These are phyloP conservation scores for Podarcis cretensis DNA, from an alignment of 2,113 vertebrate species.

Conservation along the genomic window DNA sequence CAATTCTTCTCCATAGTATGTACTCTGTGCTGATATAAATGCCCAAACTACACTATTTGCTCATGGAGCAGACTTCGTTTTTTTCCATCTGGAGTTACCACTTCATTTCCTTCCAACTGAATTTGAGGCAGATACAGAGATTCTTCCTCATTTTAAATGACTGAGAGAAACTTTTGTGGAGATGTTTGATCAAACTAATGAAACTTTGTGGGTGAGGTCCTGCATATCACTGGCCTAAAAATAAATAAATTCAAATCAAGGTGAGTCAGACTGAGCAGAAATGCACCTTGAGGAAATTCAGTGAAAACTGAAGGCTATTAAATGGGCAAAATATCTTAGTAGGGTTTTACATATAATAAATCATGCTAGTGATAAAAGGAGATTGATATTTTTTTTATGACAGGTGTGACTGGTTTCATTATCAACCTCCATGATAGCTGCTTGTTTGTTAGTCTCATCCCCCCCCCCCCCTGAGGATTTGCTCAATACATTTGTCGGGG, in stretches of 20 bases:
- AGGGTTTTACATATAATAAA: not conserved
- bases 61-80: no score
- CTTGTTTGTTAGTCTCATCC: not conserved
- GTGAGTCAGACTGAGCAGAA: not conserved
- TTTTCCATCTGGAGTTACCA: no score
- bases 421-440: not conserved
- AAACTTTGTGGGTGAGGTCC: not conserved
- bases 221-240: not conserved
- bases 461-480: no score
- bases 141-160: not conserved
- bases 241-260: not conserved
- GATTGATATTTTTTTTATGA: not conserved
- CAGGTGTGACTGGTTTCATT: not conserved
- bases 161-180: not conserved
- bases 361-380: not conserved
- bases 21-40: no score
- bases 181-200: not conserved
- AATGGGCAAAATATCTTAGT: not conserved
- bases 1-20: not conserved
- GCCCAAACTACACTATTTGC: no score
- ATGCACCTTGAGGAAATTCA: not conserved
- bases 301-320: not conserved
- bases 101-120: no score
- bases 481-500: not conserved
- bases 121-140: not conserved